Conservation (phyloP, 2,113 vertebrate genomes). For the Dinomys branickii region DNA sequence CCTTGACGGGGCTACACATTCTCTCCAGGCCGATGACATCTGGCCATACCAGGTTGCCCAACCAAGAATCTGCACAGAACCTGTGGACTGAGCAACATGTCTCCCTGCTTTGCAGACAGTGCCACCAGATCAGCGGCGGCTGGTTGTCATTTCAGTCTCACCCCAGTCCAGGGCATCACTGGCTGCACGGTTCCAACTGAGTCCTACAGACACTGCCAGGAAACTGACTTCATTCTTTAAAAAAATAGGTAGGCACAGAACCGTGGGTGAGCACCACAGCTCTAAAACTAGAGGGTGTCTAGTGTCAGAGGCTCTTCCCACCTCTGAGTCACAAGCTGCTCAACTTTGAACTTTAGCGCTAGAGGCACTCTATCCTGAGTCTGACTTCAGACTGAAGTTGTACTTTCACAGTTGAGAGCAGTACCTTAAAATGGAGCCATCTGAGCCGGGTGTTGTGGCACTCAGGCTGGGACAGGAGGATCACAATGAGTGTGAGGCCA, state of each 20-base stretch:
- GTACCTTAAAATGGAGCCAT: neutral
- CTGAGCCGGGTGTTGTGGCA: neutral
- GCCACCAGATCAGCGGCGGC: conserved; percentile 82
- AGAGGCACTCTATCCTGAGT: neutral
- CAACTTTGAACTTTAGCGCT: neutral
- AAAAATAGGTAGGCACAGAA: conserved; percentile 87
- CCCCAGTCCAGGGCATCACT: conserved; percentile 96
- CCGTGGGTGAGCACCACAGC: neutral
- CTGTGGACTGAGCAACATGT: rapidly evolving
- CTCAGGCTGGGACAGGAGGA: neutral
- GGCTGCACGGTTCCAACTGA: conserved; percentile 90
- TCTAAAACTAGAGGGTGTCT: neutral
- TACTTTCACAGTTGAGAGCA: neutral
- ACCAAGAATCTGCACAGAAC: neutral
- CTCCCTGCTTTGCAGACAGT: conserved; percentile 67
- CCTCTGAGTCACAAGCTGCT: neutral
- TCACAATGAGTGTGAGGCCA: neutral
- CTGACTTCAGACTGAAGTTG: neutral
- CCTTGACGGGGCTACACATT: rapidly evolving
- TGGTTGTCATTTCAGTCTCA: conserved; percentile 94
- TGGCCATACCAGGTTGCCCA: neutral
- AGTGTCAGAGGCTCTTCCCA: neutral
- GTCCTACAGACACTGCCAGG: conserved; percentile 88
- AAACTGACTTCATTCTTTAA: conserved; percentile 93
- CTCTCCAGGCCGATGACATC: neutral